These are phyloP conservation scores for Megathymus violae DNA, from an alignment of 1,140 invertebrate genomes.

Conservation along the genomic window DNA sequence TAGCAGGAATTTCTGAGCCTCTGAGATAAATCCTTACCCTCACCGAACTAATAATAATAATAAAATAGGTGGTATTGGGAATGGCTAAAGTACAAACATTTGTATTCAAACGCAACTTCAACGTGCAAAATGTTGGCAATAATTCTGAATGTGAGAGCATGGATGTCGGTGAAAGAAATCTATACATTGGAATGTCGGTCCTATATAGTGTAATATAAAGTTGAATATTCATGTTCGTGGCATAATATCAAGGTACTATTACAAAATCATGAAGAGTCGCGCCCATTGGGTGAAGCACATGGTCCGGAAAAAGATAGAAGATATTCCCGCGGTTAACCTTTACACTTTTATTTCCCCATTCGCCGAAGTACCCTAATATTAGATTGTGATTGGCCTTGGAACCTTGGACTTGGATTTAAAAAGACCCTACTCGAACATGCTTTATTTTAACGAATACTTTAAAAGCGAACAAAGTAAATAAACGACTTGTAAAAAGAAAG, in stretches of 20 bases:
- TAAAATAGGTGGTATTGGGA: slow-evolving; percentile 29
- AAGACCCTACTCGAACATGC: not conserved
- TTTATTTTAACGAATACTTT: not conserved
- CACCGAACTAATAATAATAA: slow-evolving; percentile 28
- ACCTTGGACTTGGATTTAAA: not conserved
- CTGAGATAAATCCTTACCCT: slow-evolving; percentile 25
- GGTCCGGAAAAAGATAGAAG: slow-evolving; percentile 29
- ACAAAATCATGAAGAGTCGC: slow-evolving; percentile 32
- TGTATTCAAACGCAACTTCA: slow-evolving; percentile 35
- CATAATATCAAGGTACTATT: slow-evolving; percentile 11
- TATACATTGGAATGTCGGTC: not conserved
- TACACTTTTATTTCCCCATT: slow-evolving; percentile 25
- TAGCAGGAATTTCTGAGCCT: slow-evolving; percentile 1
- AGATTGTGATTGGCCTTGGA: slow-evolving; percentile 1
- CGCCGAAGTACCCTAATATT: slow-evolving; percentile 12
- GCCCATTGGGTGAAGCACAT: slow-evolving; percentile 9
- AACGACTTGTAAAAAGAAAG: no score
- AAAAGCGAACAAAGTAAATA: no score
- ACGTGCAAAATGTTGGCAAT: slow-evolving; percentile 32
- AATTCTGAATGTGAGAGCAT: slow-evolving; percentile 29
- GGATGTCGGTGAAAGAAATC: not conserved
- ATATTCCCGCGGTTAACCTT: slow-evolving; percentile 24
- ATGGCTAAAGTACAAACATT: slow-evolving; percentile 34
- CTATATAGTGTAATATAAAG: not conserved
- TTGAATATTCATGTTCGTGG: not conserved